Base-by-base conservation (phyloP, 1,140 invertebrate genomes). In the Penaeus indicus region DNA sequence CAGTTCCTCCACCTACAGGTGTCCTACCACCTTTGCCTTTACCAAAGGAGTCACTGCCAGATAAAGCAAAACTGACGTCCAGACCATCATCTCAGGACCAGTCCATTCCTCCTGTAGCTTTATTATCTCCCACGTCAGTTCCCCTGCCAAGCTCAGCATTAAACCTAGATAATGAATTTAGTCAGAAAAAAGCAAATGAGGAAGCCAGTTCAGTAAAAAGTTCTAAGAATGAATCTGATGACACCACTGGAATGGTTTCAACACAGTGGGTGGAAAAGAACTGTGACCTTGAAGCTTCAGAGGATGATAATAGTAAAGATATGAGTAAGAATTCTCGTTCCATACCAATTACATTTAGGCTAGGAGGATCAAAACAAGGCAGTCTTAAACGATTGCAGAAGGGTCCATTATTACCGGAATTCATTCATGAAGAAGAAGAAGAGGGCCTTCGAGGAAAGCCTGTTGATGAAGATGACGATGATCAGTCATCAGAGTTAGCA, bases 321-420 rank as follows among this genome's bases (percentile, higher is more conserved):
- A 80, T 42, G 42, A 64, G 27, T 0, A 82, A 78, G 60, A 78
- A 62, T 78, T 60, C 60, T 16, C 78, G 84, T 62, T 86, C 85
- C n/a, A 38, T 80, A 19, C 85, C 85, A 2, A 87, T 87, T 80
- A 87, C 85, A 42, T 87, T 87, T 67, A 81, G 54, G 21, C 63
- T 87, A 18, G 85, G 85, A 22, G 79, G 27, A n/a, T 77, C 69
- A 32, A 85, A 85, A 25, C 84, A 85, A 54, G 61, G 78, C 22
- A 60, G 38, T 32, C 27, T 69, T 25, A 80, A 80, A 54, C 60
- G 78, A 13, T 10, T 81, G 13, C 85, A 64, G 77, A 87, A 82
- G 22, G 85, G 42, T 0, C 64, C 78, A 22, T 32, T 79, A 11
- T 47, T 86, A 42, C 79, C 79, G n/a, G 78, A 60, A 27, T 81